Conservation (phyloP, 2,797 vertebrate species). For the Dendrocincla tyrannina region DNA sequence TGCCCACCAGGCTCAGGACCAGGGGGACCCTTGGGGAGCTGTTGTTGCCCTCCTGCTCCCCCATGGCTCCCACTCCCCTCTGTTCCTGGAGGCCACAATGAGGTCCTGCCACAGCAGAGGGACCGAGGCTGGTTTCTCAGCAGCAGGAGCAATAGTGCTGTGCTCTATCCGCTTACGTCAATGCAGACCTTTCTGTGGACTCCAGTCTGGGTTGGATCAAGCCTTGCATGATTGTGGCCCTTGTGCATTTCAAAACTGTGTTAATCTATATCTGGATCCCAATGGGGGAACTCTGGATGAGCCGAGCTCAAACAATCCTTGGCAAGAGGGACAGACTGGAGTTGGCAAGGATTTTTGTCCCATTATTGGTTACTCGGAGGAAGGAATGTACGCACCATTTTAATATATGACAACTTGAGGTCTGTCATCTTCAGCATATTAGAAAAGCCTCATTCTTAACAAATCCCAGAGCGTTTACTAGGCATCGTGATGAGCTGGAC, state of each 20-base stretch:
- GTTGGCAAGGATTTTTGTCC: constrained; percentile 55
- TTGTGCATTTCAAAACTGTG: constrained; percentile 14
- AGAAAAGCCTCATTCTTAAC: constrained; percentile 55
- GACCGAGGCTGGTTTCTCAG: background rate
- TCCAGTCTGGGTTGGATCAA: constrained; percentile 47
- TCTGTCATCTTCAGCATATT: constrained; percentile 51
- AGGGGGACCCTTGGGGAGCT: background rate
- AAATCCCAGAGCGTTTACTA: background rate
- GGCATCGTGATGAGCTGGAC: background rate
- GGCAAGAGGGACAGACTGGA: constrained; percentile 43
- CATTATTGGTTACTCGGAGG: constrained; percentile 35
- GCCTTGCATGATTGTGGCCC: constrained; percentile 42
- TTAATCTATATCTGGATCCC: constrained; percentile 65
- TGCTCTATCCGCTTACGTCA: constrained; percentile 20
- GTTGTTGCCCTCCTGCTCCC: background rate
- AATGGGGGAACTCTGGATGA: constrained; percentile 32
- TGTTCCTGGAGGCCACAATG: accelerated
- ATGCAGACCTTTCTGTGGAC: constrained; percentile 53
- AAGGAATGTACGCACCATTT: constrained; percentile 50
- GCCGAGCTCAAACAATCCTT: constrained; percentile 60
- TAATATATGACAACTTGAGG: constrained; percentile 59
- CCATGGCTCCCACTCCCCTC: background rate
- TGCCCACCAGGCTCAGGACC: accelerated
- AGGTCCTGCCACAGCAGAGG: accelerated
- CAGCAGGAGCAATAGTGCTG: background rate